Conservation (phyloP, 2,888 invertebrate genomes). For the Bursaphelenchus okinawaensis region DNA sequence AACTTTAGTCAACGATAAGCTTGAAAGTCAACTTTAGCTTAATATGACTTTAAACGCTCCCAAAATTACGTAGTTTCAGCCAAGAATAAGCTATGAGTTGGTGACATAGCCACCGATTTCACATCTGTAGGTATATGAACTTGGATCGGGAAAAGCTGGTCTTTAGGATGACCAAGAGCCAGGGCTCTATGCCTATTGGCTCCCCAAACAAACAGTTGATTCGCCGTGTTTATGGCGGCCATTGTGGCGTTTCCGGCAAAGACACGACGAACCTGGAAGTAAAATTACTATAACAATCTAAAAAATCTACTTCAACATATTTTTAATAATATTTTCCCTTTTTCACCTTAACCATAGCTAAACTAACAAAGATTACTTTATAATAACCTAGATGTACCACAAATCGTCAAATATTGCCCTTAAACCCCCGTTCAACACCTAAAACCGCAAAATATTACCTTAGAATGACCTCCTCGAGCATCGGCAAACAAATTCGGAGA, state of each 20-base stretch:
- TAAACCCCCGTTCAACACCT: no score
- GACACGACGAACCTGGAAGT: constrained; percentile 18
- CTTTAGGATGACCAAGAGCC: constrained; percentile 39
- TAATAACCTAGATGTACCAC: no score
- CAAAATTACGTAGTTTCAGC: constrained; percentile 1
- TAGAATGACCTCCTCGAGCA: constrained; percentile 16
- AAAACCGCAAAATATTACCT: no score
- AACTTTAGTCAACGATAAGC: no score
- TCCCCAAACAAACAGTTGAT: constrained; percentile 49
- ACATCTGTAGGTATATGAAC: constrained; percentile 38
- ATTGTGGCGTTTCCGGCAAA: constrained; percentile 40
- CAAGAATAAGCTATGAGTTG: constrained; percentile 46
- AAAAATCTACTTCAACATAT: no score
- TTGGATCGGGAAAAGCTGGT: constrained; percentile 45
- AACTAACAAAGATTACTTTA: no score
- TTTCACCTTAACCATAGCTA: no score
- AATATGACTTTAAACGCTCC: not conserved
- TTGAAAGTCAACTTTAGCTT: no score
- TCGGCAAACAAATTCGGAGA: constrained; percentile 45
- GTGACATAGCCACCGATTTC: constrained; percentile 35
- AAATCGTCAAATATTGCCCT: no score
- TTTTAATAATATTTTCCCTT: no score
- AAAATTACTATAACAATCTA: no score
- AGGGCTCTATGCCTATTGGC: constrained; percentile 38
- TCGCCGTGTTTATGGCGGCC: constrained; percentile 40